Evolutionary conservation across 2,113 vertebrate genomes (phyloP), one percentile per base, ranked within the genome.

Genomic region (Lepus europaeus): DNA sequence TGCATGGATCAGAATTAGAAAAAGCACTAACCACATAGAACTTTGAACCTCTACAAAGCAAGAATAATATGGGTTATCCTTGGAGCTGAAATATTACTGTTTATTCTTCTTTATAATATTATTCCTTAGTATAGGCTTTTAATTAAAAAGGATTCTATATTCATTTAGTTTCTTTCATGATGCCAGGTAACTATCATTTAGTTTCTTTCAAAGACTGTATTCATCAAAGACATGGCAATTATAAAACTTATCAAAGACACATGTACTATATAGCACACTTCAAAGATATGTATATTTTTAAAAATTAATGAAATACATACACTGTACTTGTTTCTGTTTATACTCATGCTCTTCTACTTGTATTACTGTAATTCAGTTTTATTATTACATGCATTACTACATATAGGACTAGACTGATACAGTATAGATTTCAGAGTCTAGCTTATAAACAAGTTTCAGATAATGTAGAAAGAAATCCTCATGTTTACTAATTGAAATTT

Each of bases 61-160:
- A 79, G 80, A 80, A 91, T 89, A 89, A 94, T 51, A 92, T 45
- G 68, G 49, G 36, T 95, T 86, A 86, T 51, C 73, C 83, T 88
- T 2, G 12, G n/a, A 92, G 73, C 73, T 94, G 39, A 39, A 85
- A 69, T 6, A 90, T 31, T 39, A 64, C 0, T 81, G 73, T 25
- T 56, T 49, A 63, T 61, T 79, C 9, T 76, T 87, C 25, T 84
- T 79, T 73, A 19, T 61, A 82, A 82, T 27, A 12, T 59, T 80
- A 64, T 22, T 69, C 29, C 53, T 49, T 84, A 69, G 27, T 23
- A 56, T 2, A 66, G 27, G 36, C 87, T 64, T 83, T 45, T 45
- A 45, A 45, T 59, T 8, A 10, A 84, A 85, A 90, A 70, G 25
- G 14, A 78, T 85, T 85, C 64, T 64, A 19, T 79, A 64, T 11